Percentiles rank a stretch among this genome's conserved stretches.
These are phyloP conservation scores for Silurus glanis DNA, from an alignment of 2,113 vertebrate genomes.

Conservation along the genomic window DNA sequence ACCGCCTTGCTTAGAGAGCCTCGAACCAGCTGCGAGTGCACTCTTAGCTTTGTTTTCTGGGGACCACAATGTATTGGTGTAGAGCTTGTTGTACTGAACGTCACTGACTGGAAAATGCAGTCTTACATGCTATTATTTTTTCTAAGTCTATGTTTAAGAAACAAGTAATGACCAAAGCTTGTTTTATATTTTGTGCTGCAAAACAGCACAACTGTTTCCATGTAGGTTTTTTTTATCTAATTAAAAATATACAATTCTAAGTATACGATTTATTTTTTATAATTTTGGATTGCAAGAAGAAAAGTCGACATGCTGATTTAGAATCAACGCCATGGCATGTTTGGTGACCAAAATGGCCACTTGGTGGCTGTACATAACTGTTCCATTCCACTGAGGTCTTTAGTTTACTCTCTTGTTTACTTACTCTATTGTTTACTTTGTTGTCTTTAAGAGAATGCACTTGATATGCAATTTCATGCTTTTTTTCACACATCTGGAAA, in stretches of 20 bases:
- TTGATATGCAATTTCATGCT: background rate
- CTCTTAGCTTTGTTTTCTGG: background rate
- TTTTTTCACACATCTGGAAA: background rate
- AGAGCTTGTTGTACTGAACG: background rate
- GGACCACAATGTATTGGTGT: too few relatives aligned
- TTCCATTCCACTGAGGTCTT: background rate
- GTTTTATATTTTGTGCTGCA: background rate
- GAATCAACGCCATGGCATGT: background rate
- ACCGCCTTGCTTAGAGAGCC: background rate
- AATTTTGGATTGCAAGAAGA: background rate
- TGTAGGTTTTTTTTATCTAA: background rate
- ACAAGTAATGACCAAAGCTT: background rate
- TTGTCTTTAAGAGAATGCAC: background rate
- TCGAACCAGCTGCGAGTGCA: too few relatives aligned
- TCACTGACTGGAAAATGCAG: background rate
- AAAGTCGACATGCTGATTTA: background rate
- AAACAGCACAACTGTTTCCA: background rate
- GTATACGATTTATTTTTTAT: background rate
- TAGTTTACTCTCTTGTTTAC: conserved; percentile 23
- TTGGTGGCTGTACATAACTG: conserved; percentile 32
- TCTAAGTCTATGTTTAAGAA: background rate
- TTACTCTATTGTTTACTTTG: conserved; percentile 20
- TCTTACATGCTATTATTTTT: background rate
- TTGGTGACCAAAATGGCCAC: conserved; percentile 3
- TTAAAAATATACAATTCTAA: too few relatives aligned